Percentiles rank a stretch among this genome's conserved stretches.
Conservation (phyloP, 2,113 vertebrate genomes). For the Aplodontia rufa region DNA sequence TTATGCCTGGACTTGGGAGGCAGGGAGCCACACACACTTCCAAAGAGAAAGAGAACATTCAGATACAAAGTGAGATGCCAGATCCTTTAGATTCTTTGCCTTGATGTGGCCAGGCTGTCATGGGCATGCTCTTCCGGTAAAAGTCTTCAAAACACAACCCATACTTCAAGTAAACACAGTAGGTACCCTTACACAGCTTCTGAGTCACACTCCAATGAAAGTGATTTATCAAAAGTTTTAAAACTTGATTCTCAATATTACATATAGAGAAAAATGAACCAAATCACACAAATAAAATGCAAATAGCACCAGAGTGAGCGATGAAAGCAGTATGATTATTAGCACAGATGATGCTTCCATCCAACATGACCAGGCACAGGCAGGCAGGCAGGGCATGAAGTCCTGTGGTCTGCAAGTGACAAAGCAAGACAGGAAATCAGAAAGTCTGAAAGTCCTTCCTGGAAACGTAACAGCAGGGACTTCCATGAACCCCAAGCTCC, state of each 20-base stretch:
- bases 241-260: neutral
- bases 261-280: neutral
- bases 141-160: slow-evolving; percentile 1
- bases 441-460: neutral
- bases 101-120: neutral
- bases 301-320: neutral
- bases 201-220: neutral
- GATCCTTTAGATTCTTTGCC: neutral
- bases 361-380: neutral
- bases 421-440: neutral
- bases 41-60: neutral
- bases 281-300: neutral
- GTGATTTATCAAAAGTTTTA: neutral
- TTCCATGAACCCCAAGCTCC: neutral
- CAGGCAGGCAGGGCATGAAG: neutral
- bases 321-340: neutral
- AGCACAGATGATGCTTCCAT: neutral
- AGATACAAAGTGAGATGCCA: neutral
- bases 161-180: too few relatives aligned
- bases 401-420: neutral
- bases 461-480: neutral
- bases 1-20: neutral
- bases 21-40: neutral
- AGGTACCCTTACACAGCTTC: neutral
- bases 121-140: neutral